These are phyloP conservation scores for Phylloscopus trochilus DNA, from an alignment of 2,113 vertebrate species.

Conservation along the genomic window DNA sequence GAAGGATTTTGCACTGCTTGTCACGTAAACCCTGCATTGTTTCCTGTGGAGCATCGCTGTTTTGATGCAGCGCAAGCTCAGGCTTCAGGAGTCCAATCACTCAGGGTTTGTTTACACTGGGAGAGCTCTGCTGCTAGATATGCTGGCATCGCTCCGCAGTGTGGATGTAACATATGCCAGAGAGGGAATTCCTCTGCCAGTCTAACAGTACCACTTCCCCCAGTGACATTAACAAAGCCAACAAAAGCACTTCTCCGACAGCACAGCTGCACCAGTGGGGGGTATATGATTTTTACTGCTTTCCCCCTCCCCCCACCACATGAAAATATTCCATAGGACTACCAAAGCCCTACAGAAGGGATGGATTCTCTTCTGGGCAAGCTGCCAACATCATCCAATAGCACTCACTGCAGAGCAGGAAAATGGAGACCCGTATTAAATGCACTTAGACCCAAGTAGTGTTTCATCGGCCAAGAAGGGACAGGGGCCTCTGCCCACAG, in stretches of 20 bases:
- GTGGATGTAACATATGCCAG: constrained; percentile 65
- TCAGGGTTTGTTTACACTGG: constrained; percentile 56
- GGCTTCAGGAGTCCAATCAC: constrained; percentile 29
- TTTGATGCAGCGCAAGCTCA: neutral
- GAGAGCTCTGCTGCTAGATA: constrained; percentile 56
- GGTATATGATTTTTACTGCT: neutral
- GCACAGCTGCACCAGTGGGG: neutral
- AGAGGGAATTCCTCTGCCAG: constrained; percentile 65
- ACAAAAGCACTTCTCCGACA: constrained; percentile 25
- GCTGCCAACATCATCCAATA: neutral
- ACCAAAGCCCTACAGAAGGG: neutral
- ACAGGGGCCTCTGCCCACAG: neutral
- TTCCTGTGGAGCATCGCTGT: neutral
- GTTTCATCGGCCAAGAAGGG: rapidly evolving
- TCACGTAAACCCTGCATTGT: neutral
- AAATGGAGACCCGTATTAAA: constrained; percentile 6
- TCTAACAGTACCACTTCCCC: constrained; percentile 18
- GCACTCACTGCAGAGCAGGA: neutral
- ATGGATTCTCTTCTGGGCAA: constrained; percentile 22
- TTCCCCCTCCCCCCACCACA: neutral
- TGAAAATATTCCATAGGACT: neutral
- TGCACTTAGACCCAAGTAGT: neutral
- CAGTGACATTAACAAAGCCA: constrained; percentile 1
- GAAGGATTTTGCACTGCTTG: neutral
- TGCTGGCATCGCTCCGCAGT: constrained; percentile 49